phyloP scores from a whole-genome alignment of 2,797 vertebrate species.

The Limnodromus scolopaceus region DNA sequence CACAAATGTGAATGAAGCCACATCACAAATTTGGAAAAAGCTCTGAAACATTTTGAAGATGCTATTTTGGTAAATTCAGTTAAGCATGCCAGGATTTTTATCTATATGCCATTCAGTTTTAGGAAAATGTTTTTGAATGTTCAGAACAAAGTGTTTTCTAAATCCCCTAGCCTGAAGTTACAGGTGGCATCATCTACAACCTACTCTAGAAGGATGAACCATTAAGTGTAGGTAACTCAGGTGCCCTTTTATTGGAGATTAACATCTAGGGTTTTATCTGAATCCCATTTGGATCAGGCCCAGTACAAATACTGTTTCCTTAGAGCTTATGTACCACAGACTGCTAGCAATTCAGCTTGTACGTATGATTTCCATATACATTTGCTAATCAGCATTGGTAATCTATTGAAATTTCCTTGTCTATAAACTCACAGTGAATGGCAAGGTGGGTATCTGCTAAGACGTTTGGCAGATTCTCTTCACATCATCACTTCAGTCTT shows the following conservation, averaged over 20 bases:
- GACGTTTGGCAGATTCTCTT: background rate
- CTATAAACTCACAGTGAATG: background rate
- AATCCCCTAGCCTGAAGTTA: background rate
- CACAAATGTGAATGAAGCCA: background rate
- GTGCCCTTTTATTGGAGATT: background rate
- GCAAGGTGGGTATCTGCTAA: conserved; percentile 11
- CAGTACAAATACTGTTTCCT: background rate
- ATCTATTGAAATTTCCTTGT: background rate
- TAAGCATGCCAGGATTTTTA: background rate
- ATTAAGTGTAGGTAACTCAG: background rate
- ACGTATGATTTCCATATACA: conserved; percentile 4
- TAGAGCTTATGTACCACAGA: background rate
- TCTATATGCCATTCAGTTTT: background rate
- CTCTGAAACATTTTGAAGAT: background rate
- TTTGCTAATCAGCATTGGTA: conserved; percentile 2
- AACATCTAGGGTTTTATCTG: background rate
- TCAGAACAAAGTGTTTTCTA: background rate
- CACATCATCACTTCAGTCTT: conserved; percentile 2
- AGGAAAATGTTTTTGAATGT: background rate
- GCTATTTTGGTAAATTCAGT: background rate
- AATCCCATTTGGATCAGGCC: background rate
- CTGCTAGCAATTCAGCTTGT: background rate
- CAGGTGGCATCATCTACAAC: background rate
- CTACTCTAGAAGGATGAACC: background rate
- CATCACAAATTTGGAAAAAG: background rate